Evolutionary conservation across 2,888 invertebrate species (phyloP).

Genomic region (Clanis bilineata): DNA sequence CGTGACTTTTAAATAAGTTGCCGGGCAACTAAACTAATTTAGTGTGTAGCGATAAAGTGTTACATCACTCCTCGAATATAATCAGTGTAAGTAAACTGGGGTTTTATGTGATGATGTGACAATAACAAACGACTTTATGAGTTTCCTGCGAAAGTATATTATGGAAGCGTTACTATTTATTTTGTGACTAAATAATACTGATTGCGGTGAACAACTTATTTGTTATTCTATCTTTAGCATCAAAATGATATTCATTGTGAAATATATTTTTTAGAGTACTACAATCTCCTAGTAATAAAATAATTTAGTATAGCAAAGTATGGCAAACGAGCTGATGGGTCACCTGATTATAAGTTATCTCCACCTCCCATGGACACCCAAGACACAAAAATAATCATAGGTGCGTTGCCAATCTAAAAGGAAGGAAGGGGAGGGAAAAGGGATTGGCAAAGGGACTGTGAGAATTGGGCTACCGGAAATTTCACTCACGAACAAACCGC

Average conservation of each 20-base stretch:
- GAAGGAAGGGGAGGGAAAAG: no score
- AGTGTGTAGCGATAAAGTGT: conserved; percentile 39
- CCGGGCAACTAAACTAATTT: conserved; percentile 35
- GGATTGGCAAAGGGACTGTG: no score
- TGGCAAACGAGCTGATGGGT: no score
- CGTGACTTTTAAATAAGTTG: conserved; percentile 25
- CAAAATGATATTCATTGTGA: conserved; percentile 16
- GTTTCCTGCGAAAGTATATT: conserved; percentile 43
- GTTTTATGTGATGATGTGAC: conserved; percentile 52
- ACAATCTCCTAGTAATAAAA: no score
- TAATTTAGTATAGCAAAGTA: no score
- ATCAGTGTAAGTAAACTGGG: conserved; percentile 57
- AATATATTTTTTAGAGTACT: no score
- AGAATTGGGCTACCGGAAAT: no score
- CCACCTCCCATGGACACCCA: no score
- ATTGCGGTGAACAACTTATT: conserved; percentile 19
- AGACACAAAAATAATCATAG: no score
- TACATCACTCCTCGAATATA: conserved; percentile 60
- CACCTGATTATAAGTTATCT: no score
- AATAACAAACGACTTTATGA: conserved; percentile 51
- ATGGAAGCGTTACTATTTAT: conserved; percentile 52
- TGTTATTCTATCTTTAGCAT: conserved; percentile 17
- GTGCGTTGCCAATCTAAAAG: no score
- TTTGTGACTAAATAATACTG: conserved; percentile 43
- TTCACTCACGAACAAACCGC: no score